Evolutionary conservation across 2,797 vertebrate genomes (phyloP).

Genomic region (Diplodus sargus): DNA sequence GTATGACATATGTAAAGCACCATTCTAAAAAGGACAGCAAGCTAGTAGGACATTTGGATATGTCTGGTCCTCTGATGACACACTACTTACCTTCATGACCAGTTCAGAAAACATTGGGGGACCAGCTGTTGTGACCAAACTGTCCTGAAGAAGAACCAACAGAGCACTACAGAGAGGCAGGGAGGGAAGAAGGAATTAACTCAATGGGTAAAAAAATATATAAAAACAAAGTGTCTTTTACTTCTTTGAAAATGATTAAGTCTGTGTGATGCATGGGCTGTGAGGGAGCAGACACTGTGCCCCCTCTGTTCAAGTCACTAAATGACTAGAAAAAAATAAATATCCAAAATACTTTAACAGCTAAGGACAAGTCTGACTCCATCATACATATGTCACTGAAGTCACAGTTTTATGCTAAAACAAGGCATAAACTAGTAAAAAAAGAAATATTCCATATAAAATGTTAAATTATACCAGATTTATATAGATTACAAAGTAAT

Average conservation of each 20-base stretch:
- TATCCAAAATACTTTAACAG: not conserved
- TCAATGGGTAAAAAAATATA: not conserved
- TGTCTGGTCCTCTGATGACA: not conserved
- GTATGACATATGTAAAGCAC: not conserved
- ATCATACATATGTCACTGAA: too few species aligned
- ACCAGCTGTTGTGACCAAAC: conserved; percentile 91
- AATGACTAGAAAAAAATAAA: not conserved
- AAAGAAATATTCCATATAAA: too few species aligned
- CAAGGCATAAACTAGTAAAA: too few species aligned
- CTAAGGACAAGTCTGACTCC: not conserved
- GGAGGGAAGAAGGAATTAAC: not conserved
- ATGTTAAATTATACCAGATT: too few species aligned
- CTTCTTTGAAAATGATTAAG: too few species aligned
- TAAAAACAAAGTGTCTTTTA: too few species aligned
- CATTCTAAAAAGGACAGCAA: not conserved
- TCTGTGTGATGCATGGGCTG: not conserved
- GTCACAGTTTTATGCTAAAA: too few species aligned
- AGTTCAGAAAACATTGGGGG: conserved; percentile 96
- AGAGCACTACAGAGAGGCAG: conserved; percentile 87
- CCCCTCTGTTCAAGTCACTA: not conserved
- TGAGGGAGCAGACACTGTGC: not conserved
- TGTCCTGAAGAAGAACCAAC: conserved; percentile 96
- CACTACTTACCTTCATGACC: conserved; percentile 93
- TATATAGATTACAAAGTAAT: too few species aligned
- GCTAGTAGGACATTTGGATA: too few species aligned